Evolutionary conservation across 2,113 vertebrate species (phyloP).

Genomic region (Neolamprologus caudopunctatus): DNA sequence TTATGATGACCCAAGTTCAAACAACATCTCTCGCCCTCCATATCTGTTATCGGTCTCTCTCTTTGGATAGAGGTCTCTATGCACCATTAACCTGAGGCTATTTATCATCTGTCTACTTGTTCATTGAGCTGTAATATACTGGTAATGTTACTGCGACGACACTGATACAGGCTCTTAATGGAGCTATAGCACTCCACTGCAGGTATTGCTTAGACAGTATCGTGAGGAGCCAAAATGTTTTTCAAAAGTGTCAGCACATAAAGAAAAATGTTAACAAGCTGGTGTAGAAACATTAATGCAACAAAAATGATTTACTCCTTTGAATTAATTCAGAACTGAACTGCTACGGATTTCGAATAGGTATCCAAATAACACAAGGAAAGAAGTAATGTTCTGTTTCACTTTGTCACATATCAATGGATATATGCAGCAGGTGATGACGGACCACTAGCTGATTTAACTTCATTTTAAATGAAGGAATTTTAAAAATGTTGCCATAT

Average conservation of each 20-base stretch:
- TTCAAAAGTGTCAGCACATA: background rate
- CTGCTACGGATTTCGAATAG: fast-evolving
- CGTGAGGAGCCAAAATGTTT: background rate
- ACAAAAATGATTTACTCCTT: background rate
- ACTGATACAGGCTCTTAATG: slow-evolving; percentile 3
- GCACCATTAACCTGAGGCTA: slow-evolving; percentile 43
- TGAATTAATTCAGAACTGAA: background rate
- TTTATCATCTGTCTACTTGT: slow-evolving; percentile 44
- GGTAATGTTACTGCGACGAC: slow-evolving; percentile 19
- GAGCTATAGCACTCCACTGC: background rate
- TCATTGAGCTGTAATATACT: slow-evolving; percentile 22
- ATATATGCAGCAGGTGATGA: background rate
- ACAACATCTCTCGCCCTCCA: background rate
- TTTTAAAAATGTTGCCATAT: background rate
- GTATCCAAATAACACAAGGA: background rate
- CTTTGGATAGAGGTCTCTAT: slow-evolving; percentile 19
- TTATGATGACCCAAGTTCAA: slow-evolving; percentile 39
- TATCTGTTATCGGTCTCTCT: background rate
- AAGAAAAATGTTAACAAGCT: background rate
- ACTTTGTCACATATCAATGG: background rate
- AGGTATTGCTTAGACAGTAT: background rate
- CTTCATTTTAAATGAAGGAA: background rate
- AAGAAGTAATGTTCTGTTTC: background rate
- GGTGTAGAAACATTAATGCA: background rate
- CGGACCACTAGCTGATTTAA: fast-evolving